These are phyloP conservation scores for Chrysolina oricalcia DNA, from an alignment of 2,888 invertebrate species.

Conservation along the genomic window DNA sequence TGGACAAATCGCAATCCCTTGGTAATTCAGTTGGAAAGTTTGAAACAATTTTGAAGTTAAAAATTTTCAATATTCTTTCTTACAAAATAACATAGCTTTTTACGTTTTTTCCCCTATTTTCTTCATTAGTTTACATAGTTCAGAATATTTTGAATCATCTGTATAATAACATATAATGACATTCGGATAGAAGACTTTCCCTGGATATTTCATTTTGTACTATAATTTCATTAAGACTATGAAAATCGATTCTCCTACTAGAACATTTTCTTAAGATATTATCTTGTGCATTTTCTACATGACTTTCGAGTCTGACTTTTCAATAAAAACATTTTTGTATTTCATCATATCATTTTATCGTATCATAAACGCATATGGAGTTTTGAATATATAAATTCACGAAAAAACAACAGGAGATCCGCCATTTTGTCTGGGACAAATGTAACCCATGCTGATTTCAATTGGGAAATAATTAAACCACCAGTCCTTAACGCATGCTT, in stretches of 20 bases:
- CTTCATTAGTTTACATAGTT: neutral
- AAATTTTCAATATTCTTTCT: neutral
- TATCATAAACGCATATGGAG: no score
- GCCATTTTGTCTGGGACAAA: no score
- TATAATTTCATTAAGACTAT: slow-evolving; percentile 1
- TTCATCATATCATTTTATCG: no score
- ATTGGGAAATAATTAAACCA: no score
- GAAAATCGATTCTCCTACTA: neutral
- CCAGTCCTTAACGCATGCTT: no score
- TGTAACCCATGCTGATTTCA: no score
- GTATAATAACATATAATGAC: neutral
- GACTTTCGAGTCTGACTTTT: no score
- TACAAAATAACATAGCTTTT: neutral
- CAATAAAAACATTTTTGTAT: no score
- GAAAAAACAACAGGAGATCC: no score
- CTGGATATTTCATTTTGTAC: neutral
- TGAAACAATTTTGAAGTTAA: neutral
- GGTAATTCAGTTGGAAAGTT: no score
- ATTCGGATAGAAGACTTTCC: slow-evolving; percentile 4
- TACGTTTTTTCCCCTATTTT: neutral
- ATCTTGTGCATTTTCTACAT: neutral
- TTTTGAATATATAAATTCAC: no score
- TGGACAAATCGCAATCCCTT: neutral
- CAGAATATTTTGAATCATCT: neutral
- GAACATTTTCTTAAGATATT: neutral